Percentiles rank a stretch among this genome's conserved stretches.
Conservation (phyloP, 2,797 vertebrate species). For the Gadopsis marmoratus region DNA sequence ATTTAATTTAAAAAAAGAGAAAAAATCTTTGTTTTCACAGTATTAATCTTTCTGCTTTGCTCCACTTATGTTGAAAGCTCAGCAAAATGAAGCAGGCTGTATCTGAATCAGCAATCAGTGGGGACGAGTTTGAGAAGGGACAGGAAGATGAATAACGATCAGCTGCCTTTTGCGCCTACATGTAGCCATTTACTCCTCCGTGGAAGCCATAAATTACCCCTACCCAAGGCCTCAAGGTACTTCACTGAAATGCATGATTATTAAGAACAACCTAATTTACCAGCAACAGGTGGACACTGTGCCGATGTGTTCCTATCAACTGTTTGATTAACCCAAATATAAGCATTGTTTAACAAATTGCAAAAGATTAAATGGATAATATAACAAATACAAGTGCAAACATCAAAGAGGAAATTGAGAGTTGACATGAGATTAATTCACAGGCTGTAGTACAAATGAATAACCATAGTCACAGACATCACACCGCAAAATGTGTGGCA, state of each 20-base stretch:
- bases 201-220: constrained; percentile 65
- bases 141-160: constrained; percentile 90
- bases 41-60: constrained; percentile 95
- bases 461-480: background rate
- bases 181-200: constrained; percentile 71
- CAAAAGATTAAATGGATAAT: constrained; percentile 18
- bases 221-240: constrained; percentile 30
- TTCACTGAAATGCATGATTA: constrained; percentile 47
- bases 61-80: constrained; percentile 94
- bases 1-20: constrained; percentile 87
- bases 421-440: background rate
- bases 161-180: constrained; percentile 76
- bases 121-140: constrained; percentile 64
- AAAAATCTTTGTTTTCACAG: constrained; percentile 93
- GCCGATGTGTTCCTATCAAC: constrained; percentile 8
- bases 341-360: constrained; percentile 38
- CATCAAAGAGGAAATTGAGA: constrained; percentile 2
- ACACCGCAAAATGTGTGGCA: background rate
- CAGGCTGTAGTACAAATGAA: background rate
- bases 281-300: constrained; percentile 41
- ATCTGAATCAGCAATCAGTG: constrained; percentile 77
- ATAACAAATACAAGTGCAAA: constrained; percentile 10
- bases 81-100: constrained; percentile 88
- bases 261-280: constrained; percentile 44
- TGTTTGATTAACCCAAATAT: constrained; percentile 26